Evolutionary conservation across 1,140 invertebrate genomes (phyloP), one percentile per base, ranked within the genome.

Genomic region (Procambarus virginalis): DNA sequence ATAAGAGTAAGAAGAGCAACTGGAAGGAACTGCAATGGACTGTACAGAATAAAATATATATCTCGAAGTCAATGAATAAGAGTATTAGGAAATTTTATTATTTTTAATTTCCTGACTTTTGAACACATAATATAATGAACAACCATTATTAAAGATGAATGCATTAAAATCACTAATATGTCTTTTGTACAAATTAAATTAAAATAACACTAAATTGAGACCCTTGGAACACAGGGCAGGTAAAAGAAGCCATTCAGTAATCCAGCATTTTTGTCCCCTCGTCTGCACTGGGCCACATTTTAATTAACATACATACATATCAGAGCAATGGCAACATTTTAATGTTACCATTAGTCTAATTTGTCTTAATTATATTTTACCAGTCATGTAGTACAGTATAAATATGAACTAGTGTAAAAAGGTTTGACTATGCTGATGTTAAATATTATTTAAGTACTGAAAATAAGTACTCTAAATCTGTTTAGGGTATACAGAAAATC

Each of bases 111-210:
- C 45, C 49, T 76, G 46, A 86, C 73, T 76, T 45, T 48, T 14
- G 48, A 75, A 60, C 34, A 34, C 55, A 17, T 45, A 60, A 49
- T 58, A 86, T 60, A 76, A 75, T 78, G 55, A 45, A 55, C 22
- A 81, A 81, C 49, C 79, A 78, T 75, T 76, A 34, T 55, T 84
- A 84, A 55, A 55, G 51, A 51, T 73, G 55, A 58, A 46, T 55
- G 46, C 70, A 86, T 64, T 76, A 55, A 84, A 75, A 86, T 86
- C 73, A 86, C 75, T 77, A 55, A 60, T 49, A 76, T 86, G 84
- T 86, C 84, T 86, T 86, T 86, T 86, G 84, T 86, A 86, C 84
- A 86, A 60, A 64, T 9, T 77, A 58, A 86, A 86, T 55, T 76
- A 75, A 73, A 84, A 45, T 68, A 68, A 64, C 58, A 68, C 73